Percentiles rank a stretch among this genome's conserved stretches.
These are phyloP conservation scores for Hyles euphorbiae DNA, from an alignment of 1,140 invertebrate genomes.

Conservation along the genomic window DNA sequence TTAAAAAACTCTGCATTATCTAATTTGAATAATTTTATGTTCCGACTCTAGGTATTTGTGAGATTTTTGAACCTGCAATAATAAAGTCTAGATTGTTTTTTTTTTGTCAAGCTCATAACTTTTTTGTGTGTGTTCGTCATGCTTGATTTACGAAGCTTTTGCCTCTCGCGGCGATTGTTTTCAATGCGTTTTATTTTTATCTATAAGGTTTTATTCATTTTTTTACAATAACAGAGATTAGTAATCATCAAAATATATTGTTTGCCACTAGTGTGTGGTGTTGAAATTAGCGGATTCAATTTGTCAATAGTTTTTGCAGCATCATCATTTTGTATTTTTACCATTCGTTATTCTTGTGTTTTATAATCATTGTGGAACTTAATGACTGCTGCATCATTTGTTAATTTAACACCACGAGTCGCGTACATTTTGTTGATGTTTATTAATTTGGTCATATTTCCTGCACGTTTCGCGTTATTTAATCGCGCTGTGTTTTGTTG, in stretches of 20 bases:
- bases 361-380: slow-evolving; percentile 36
- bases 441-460: too few species aligned
- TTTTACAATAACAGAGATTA: slow-evolving; percentile 16
- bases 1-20: slow-evolving; percentile 15
- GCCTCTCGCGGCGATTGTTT: slow-evolving; percentile 26
- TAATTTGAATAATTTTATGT: slow-evolving; percentile 31
- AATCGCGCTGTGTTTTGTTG: slow-evolving; percentile 4
- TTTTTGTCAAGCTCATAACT: slow-evolving; percentile 21
- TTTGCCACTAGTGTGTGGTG: slow-evolving; percentile 23
- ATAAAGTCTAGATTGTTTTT: slow-evolving; percentile 27
- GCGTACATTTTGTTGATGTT: slow-evolving; percentile 8
- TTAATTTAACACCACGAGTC: slow-evolving; percentile 42
- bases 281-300: slow-evolving; percentile 55
- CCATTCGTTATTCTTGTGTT: slow-evolving; percentile 39
- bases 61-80: slow-evolving; percentile 21
- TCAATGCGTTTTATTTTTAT: slow-evolving; percentile 28
- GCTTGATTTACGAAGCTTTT: slow-evolving; percentile 31
- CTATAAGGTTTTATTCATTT: slow-evolving; percentile 20
- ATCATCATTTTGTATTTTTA: slow-evolving; percentile 37
- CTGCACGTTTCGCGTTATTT: slow-evolving; percentile 3
- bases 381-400: slow-evolving; percentile 54
- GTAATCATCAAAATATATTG: slow-evolving; percentile 26
- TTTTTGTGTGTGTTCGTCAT: slow-evolving; percentile 25
- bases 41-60: slow-evolving; percentile 18
- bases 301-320: slow-evolving; percentile 58